Conservation (phyloP, 2,113 vertebrate species). For the Orientallactaga bullata region DNA sequence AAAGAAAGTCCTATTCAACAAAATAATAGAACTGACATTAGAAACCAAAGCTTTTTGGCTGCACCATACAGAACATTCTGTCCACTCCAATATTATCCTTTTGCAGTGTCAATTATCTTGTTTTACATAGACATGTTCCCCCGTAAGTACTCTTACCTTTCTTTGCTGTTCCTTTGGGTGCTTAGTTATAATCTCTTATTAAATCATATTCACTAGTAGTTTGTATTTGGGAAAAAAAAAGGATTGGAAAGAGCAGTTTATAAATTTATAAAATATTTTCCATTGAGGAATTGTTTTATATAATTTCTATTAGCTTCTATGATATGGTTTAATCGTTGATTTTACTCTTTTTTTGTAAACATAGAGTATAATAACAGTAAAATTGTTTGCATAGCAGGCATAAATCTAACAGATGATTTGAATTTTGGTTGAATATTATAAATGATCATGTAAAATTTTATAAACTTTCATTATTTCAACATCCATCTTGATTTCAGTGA, state of each 20-base stretch:
- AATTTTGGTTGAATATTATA: constrained; percentile 75
- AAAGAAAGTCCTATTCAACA: neutral
- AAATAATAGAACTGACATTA: neutral
- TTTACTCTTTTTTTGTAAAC: constrained; percentile 61
- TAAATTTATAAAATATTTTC: too few relatives aligned
- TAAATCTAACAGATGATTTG: constrained; percentile 77
- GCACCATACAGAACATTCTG: neutral
- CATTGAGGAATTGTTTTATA: constrained; percentile 14
- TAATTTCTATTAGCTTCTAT: neutral
- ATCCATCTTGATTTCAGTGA: constrained; percentile 77
- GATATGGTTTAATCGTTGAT: constrained; percentile 53
- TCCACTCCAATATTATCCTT: constrained; percentile 9
- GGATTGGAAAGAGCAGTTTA: too few relatives aligned
- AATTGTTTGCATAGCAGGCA: constrained; percentile 59
- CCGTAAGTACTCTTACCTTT: constrained; percentile 67
- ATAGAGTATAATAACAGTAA: constrained; percentile 57
- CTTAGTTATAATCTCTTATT: constrained; percentile 73
- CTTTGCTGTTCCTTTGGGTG: constrained; percentile 53
- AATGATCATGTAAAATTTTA: constrained; percentile 79
- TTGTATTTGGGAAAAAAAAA: constrained; percentile 67
- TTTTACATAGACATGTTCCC: constrained; percentile 54
- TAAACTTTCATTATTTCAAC: constrained; percentile 84
- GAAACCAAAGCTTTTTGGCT: neutral
- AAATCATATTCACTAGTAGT: constrained; percentile 56
- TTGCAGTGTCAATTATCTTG: constrained; percentile 47